These are phyloP conservation scores for Ennomos fuscantarius DNA, from an alignment of 2,888 invertebrate genomes.

Conservation along the genomic window DNA sequence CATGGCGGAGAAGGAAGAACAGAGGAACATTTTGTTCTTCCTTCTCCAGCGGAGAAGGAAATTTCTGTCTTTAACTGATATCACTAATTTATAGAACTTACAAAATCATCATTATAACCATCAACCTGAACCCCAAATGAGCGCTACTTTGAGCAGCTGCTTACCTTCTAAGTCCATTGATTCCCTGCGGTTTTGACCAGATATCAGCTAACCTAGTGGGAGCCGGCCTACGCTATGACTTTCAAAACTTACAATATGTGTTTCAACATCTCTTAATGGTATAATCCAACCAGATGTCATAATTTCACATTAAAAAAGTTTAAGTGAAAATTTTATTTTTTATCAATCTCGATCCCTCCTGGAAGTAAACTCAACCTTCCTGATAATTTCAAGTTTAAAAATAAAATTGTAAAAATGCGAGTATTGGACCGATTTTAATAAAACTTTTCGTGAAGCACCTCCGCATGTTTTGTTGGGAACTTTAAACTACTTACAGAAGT, in stretches of 20 bases:
- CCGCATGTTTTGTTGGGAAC: conserved; percentile 15
- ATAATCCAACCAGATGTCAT: conserved; percentile 24
- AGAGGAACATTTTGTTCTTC: too few species aligned
- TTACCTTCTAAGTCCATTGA: too few species aligned
- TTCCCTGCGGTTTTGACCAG: too few species aligned
- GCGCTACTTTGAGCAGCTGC: too few species aligned
- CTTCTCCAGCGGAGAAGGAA: too few species aligned
- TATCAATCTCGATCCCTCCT: conserved; percentile 19
- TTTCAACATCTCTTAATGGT: background rate
- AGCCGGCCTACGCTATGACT: too few species aligned
- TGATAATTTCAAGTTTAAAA: conserved; percentile 18
- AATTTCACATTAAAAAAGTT: conserved; percentile 34
- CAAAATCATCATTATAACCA: too few species aligned
- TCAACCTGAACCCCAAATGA: too few species aligned
- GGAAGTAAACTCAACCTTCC: conserved; percentile 22
- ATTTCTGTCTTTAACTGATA: too few species aligned
- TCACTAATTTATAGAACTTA: too few species aligned
- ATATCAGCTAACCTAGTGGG: too few species aligned
- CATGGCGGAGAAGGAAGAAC: too few species aligned
- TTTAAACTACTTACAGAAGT: conserved; percentile 12
- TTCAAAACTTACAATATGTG: background rate
- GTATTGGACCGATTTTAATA: conserved; percentile 40
- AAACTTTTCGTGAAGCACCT: conserved; percentile 33
- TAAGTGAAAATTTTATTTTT: conserved; percentile 30
- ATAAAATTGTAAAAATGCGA: conserved; percentile 5